phyloP scores from a whole-genome alignment of 1,140 invertebrate genomes.

The Mya arenaria region DNA sequence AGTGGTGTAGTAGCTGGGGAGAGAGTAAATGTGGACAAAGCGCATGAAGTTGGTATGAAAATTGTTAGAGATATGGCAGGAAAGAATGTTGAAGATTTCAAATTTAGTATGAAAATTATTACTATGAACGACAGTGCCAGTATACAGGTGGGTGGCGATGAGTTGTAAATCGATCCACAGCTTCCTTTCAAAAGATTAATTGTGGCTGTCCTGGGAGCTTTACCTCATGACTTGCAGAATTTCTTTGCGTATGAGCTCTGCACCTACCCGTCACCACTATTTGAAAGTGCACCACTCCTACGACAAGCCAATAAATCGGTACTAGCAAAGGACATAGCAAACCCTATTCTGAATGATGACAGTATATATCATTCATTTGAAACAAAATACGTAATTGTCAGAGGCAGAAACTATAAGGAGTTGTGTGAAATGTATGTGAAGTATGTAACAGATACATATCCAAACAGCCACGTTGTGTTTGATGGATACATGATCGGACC shows the following conservation, averaged over 20 bases:
- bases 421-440: neutral
- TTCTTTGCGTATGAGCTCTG: conserved; percentile 53
- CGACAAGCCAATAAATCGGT: neutral
- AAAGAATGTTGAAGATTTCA: neutral
- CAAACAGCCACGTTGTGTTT: neutral
- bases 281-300: conserved; percentile 20
- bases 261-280: conserved; percentile 30
- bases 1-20: neutral
- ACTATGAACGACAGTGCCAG: conserved; percentile 18
- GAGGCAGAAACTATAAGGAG: neutral
- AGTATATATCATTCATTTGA: neutral
- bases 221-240: neutral
- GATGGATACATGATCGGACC: neutral
- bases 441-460: neutral
- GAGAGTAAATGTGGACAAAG: conserved; percentile 5
- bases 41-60: neutral
- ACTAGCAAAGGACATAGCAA: neutral
- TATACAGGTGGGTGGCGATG: conserved; percentile 32
- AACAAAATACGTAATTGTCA: neutral
- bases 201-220: neutral
- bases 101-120: neutral
- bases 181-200: conserved; percentile 52
- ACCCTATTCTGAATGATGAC: neutral
- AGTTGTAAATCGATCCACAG: conserved; percentile 55
- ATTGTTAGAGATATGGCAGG: conserved; percentile 11